Base-by-base conservation (phyloP, 2,113 vertebrate species). In the Cyanistes caeruleus region DNA sequence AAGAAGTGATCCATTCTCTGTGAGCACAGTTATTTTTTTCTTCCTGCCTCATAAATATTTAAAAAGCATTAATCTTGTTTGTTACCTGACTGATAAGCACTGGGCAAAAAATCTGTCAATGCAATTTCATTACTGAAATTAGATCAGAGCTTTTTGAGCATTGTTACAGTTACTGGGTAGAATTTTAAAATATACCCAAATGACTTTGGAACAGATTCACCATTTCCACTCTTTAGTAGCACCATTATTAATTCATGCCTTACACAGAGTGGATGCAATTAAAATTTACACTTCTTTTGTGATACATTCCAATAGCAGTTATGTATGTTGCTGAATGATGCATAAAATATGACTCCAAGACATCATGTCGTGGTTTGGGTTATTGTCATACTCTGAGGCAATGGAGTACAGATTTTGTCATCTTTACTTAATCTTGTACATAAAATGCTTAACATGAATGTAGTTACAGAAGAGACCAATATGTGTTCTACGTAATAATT, bases 31-130 rank as follows among this genome's bases (percentile, higher is more conserved):
- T 94, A 51, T 75, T 91, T 96, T 82, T 91, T 90, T 44, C 63
- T 73, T 76, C 24, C 33, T 77, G 17, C 39, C 76, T 96, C 52
- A 90, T 96, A 91, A 95, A 96, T 96, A 96, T 94, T 95, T 82
- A 21, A 87, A 51, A 87, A 94, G 24, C 43, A 15, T 84, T 93
- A 84, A 93, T 94, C 77, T 79, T 87, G 81, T 93, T 97, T 95
- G 46, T 94, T 91, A 87, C 82, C 77, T 94, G 78, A 51, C 89
- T 95, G 89, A 93, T 87, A 93, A 97, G 81, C 41, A 79, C 53
- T 83, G 74, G 70, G 70, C 51, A 94, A 91, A 93, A 95, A 79
- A 69, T 55, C 46, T 86, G 59, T 85, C 75, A 80, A 43, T 88
- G 63, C 48, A 65, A 15, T 94, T 96, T 93, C 51, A 73, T 83